These are phyloP conservation scores for Decapterus maruadsi DNA, from an alignment of 2,797 vertebrate genomes.

Conservation along the genomic window DNA sequence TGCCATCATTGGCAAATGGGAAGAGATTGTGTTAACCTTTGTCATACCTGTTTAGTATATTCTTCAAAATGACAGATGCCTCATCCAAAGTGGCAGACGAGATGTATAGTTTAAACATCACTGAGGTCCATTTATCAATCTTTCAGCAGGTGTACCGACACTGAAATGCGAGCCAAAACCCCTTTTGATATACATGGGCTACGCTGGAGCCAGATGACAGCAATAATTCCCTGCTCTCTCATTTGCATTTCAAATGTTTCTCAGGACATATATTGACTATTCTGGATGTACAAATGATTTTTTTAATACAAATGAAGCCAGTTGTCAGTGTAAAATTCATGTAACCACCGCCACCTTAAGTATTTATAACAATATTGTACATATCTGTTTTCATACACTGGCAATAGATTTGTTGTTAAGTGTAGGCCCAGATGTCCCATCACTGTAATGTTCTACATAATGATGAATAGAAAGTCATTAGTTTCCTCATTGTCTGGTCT, in stretches of 20 bases:
- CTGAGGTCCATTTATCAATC: conserved; percentile 3
- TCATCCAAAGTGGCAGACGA: conserved; percentile 2
- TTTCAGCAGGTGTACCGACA: conserved; percentile 22
- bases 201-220: conserved; percentile 40
- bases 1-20: conserved; percentile 8
- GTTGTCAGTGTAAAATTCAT: conserved; percentile 31
- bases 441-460: conserved; percentile 52
- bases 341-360: conserved; percentile 28
- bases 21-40: conserved; percentile 17
- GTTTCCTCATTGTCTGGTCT: not conserved
- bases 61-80: conserved; percentile 32
- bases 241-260: conserved; percentile 55
- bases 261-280: conserved; percentile 23
- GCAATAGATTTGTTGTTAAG: conserved; percentile 29
- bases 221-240: conserved; percentile 37
- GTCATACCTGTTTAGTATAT: not conserved
- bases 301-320: conserved; percentile 35
- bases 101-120: conserved; percentile 10
- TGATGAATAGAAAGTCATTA: conserved; percentile 44
- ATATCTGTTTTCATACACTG: conserved; percentile 12
- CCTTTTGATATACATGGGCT: conserved; percentile 28
- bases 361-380: conserved; percentile 29
- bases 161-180: conserved; percentile 14
- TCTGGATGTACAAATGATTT: conserved; percentile 31
- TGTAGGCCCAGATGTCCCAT: conserved; percentile 47